Percentiles rank a stretch among this genome's conserved stretches.
Evolutionary conservation across 2,888 invertebrate species (phyloP).

Genomic region (Leptodirus hochenwartii): DNA sequence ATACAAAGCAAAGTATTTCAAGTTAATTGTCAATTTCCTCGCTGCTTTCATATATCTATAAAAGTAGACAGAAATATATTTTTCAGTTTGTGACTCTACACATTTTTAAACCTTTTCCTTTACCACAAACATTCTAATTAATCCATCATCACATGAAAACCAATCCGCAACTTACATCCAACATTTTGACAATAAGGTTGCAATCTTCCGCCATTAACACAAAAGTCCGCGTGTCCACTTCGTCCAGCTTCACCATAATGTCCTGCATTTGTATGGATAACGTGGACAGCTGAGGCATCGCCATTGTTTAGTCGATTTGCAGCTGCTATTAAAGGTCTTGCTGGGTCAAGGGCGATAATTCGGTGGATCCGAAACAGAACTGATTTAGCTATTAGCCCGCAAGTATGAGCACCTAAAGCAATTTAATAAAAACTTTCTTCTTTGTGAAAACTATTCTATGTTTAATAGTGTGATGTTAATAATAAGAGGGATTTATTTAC

Average conservation of each 20-base stretch:
- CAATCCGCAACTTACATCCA: conserved; percentile 33
- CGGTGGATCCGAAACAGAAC: conserved; percentile 52
- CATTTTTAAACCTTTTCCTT: too few relatives aligned
- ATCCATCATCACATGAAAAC: too few relatives aligned
- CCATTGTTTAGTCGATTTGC: conserved; percentile 49
- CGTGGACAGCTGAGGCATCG: conserved; percentile 59
- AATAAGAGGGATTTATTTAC: too few relatives aligned
- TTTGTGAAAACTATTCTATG: too few relatives aligned
- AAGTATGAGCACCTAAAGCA: conserved; percentile 46
- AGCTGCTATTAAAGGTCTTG: conserved; percentile 49
- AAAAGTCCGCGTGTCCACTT: conserved; percentile 62
- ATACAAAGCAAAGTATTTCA: too few relatives aligned
- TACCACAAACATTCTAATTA: too few relatives aligned
- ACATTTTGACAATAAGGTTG: conserved; percentile 60
- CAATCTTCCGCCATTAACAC: conserved; percentile 57
- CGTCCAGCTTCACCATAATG: conserved; percentile 57
- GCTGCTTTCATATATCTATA: too few relatives aligned
- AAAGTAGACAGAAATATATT: too few relatives aligned
- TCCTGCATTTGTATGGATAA: conserved; percentile 64
- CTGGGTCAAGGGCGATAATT: conserved; percentile 58
- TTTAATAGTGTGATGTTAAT: too few relatives aligned
- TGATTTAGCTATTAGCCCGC: conserved; percentile 56
- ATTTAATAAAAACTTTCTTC: too few relatives aligned
- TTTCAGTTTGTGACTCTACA: too few relatives aligned
- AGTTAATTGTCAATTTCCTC: too few relatives aligned